phyloP scores from a whole-genome alignment of 1,140 invertebrate species.

The Eubasilissa regina region DNA sequence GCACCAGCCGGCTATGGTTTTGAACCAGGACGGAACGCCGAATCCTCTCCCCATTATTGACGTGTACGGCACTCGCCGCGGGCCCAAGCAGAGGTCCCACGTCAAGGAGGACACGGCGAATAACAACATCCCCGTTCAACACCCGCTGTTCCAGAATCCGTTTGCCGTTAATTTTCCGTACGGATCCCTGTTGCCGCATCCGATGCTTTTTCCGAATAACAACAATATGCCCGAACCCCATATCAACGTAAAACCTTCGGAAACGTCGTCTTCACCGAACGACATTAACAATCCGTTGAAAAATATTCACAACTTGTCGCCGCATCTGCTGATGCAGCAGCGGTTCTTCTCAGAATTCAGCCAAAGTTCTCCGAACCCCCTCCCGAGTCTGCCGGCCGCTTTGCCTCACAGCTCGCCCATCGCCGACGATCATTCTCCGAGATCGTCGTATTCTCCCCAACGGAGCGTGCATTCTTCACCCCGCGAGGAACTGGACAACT shows the following conservation, averaged over 20 bases:
- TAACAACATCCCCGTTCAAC: constrained; percentile 59
- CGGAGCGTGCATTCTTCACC: constrained; percentile 64
- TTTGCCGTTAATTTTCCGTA: constrained; percentile 69
- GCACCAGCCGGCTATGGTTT: constrained; percentile 88
- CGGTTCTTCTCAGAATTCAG: constrained; percentile 46
- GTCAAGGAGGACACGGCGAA: constrained; percentile 62
- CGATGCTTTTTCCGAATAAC: constrained; percentile 69
- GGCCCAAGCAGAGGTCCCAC: constrained; percentile 81
- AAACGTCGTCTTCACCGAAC: constrained; percentile 28
- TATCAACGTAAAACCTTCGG: constrained; percentile 38
- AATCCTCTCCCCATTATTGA: constrained; percentile 92
- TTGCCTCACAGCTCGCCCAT: constrained; percentile 46
- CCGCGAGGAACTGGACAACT: constrained; percentile 61
- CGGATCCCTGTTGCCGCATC: constrained; percentile 66
- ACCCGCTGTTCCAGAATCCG: constrained; percentile 67
- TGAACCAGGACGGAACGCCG: constrained; percentile 90
- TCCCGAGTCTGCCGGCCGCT: constrained; percentile 50
- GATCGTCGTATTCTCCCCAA: constrained; percentile 64
- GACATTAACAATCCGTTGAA: constrained; percentile 40
- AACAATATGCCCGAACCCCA: constrained; percentile 63
- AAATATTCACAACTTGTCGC: constrained; percentile 25
- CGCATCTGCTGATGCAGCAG: constrained; percentile 49
- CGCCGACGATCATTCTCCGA: constrained; percentile 29
- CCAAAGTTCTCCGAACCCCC: background rate
- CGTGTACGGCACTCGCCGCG: constrained; percentile 89